Base-by-base conservation (phyloP, 1,140 invertebrate genomes). In the Conus betulinus region DNA sequence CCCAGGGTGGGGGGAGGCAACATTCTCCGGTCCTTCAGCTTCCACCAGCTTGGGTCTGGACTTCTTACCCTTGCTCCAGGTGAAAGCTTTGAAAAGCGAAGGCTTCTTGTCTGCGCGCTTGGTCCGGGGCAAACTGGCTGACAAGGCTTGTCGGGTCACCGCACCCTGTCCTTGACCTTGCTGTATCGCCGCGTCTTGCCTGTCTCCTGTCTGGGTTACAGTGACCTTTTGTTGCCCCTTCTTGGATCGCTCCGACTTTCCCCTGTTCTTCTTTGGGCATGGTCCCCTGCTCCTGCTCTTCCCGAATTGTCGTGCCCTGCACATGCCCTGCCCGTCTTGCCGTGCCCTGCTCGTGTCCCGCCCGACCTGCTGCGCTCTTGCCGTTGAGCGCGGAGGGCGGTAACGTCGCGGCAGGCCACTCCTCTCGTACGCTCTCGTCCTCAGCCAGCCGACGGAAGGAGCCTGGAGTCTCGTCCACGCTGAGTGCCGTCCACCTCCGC, bases 391-490 rank as follows among this genome's bases (percentile, higher is more conserved):
- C 81, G 5, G 81, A 83, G 51, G 52, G 39, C 10, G 82, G 57
- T 13, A 67, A 25, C 6, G 82, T 63, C 55, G 82, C n/a, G 6
- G 57, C 20, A 1, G 82, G 57, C 82, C 82, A 63, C 3, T 84
- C 82, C 53, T 53, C 25, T 20, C 82, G 8, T 11, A 23, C 53
- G 11, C 0, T 27, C 23, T 87, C 85, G 27, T 78, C 85, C 51
- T 87, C 85, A 39, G 15, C 53, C 51, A 87, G 74, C 39, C 85
- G 85, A 15, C 85, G 67, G 53, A 87, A 87, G 27, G 85, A 78
- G 39, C 85, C 85, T 3, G 85, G 85, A 13, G 67, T 87, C 52
- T 87, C 85, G 23, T 87, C 85, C 23, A 87, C 53, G 52, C 25
- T 79, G n/a, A 87, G 85, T 0, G 53, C 20, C 13, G 51, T 57